A percentile compares a stretch with the other conserved stretches of the same genome.
Evolutionary conservation across 2,797 vertebrate genomes (phyloP).

Genomic region (Chiroxiphia lanceolata): DNA sequence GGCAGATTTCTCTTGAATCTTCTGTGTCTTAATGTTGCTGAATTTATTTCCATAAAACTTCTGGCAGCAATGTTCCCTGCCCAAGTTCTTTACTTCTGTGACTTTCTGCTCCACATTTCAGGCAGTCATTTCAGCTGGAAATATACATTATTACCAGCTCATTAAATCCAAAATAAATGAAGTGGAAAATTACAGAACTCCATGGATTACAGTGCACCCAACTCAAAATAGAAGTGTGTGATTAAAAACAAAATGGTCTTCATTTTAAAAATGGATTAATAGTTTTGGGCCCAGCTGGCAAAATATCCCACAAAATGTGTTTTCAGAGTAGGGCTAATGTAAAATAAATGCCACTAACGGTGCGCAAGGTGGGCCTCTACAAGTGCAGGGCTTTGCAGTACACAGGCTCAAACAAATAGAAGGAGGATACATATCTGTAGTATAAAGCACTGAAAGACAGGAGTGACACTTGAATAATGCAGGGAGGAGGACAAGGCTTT

Average conservation of each 20-base stretch:
- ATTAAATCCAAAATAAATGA: conserved; percentile 69
- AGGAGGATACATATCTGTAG: not conserved
- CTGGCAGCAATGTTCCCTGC: not conserved
- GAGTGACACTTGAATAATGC: not conserved
- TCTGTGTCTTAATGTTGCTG: not conserved
- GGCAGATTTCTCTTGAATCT: not conserved
- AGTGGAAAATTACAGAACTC: conserved; percentile 65
- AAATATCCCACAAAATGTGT: not conserved
- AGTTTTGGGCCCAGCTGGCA: conserved; percentile 44
- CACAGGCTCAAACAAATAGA: not conserved
- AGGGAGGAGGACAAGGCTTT: not conserved
- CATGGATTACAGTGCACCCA: conserved; percentile 60
- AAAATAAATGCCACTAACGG: not conserved
- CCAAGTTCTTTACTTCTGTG: conserved; percentile 35
- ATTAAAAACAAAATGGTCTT: conserved; percentile 51
- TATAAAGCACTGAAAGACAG: not conserved
- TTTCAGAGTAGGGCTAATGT: not conserved
- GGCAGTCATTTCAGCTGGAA: conserved; percentile 69
- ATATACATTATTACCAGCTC: conserved; percentile 70
- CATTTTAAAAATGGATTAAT: conserved; percentile 43
- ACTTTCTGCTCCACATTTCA: conserved; percentile 64
- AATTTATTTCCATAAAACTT: not conserved
- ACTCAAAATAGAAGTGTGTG: conserved; percentile 57
- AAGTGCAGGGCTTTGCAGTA: not conserved
- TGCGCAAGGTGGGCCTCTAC: not conserved